Evolutionary conservation across 2,797 vertebrate genomes (phyloP), one percentile per base, ranked within the genome.

Genomic region (Pseudochromis fuscus): DNA sequence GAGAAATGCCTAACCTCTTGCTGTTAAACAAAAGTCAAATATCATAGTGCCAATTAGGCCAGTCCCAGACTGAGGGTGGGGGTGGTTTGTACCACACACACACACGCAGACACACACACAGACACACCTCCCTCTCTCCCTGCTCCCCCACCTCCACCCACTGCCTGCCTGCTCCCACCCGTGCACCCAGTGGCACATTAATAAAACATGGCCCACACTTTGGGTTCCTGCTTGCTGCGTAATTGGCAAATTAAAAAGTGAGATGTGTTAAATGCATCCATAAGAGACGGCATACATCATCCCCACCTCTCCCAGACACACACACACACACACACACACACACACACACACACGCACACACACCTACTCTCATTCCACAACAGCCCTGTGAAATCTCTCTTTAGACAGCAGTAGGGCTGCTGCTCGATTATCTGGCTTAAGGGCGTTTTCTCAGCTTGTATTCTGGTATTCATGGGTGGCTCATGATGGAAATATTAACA

Each of bases 231-330:
- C 94, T 92, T 90, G 91, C 92, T 91, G 91, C 90, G 94, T 98
- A 97, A 98, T 96, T 97, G 96, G 95, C 96, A 96, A 95, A 97
- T 98, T 97, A 98, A 95, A 96, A 95, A 96, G 94, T 93, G 95
- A 94, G 95, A 94, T 90, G 86, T 89, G 93, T 95, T 90, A 91
- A 95, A 94, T 85, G 88, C 50, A 82, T 94, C 93, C 94, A 62
- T 93, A n/a, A 92, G 95, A 96, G 96, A 95, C 67, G 6, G 67
- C 81, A 67, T 83, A 84, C 77, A 86, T 87, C 82, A 85, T 79
- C 72, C 62, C 72, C 44, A 69, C 45, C 75, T 76, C 76, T 64
- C 25, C 11, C n/a, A 53, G 63, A 67, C 65, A 62, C 46, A 52
- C n/a, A 53, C 66, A 67, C 69, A 16, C 42, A 35, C 57, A 75